A percentile compares a stretch with the other conserved stretches of the same genome.
phyloP scores from a whole-genome alignment of 1,140 invertebrate species.

The Vollenhovia emeryi region DNA sequence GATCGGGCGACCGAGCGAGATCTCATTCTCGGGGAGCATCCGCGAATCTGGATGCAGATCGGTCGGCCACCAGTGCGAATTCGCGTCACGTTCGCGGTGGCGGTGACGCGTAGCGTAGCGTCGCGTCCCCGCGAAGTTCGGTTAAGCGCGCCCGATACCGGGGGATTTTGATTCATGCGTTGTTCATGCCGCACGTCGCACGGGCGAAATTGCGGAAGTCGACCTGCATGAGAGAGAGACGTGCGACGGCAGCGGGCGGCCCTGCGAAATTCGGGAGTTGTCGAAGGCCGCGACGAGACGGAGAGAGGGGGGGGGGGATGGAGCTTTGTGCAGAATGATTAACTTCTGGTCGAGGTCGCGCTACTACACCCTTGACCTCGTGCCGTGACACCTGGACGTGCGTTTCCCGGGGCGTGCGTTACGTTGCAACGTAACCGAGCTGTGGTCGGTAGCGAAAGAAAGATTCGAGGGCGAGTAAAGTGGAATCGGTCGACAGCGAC shows the following conservation, averaged over 20 bases:
- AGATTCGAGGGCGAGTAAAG: not conserved
- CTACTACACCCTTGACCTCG: constrained; percentile 59
- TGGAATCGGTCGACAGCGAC: not conserved
- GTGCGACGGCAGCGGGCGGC: no score
- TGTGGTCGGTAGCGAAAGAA: not conserved
- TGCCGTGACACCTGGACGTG: not conserved
- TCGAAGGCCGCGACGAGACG: constrained; percentile 8
- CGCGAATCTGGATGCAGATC: constrained; percentile 17
- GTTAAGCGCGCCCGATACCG: not conserved
- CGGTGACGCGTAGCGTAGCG: constrained; percentile 13
- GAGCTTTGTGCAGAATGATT: constrained; percentile 35
- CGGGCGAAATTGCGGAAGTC: constrained; percentile 9
- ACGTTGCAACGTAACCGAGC: not conserved
- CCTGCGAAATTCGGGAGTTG: constrained; percentile 1
- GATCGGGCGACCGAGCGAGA: not conserved
- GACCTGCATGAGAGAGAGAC: not conserved
- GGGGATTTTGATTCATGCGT: constrained; percentile 27
- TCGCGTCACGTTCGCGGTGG: constrained; percentile 13
- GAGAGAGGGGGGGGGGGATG: not conserved
- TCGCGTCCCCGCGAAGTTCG: constrained; percentile 9
- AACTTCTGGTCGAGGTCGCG: constrained; percentile 49
- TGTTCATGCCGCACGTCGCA: constrained; percentile 1
- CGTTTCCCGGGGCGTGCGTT: not conserved
- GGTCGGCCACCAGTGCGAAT: constrained; percentile 4
- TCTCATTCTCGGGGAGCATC: not conserved